These are phyloP conservation scores for Ceratina australensis DNA, from an alignment of 1,140 invertebrate genomes.

Conservation along the genomic window DNA sequence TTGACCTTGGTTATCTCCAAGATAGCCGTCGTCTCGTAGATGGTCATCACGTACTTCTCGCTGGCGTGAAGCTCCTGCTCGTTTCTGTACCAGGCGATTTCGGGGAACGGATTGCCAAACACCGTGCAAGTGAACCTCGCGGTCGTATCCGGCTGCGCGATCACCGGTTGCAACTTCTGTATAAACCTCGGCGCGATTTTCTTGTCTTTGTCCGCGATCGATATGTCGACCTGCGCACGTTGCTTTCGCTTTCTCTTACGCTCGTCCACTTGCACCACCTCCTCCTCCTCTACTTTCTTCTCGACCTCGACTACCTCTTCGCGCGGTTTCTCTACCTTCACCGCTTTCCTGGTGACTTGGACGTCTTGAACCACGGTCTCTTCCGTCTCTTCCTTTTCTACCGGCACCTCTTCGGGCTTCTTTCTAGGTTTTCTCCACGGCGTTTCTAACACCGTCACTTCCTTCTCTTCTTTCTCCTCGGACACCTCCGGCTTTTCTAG, in stretches of 20 bases:
- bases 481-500: conserved; percentile 40
- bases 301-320: conserved; percentile 36
- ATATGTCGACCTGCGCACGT: conserved; percentile 80
- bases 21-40: conserved; percentile 82
- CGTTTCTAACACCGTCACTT: conserved; percentile 64
- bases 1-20: conserved; percentile 84
- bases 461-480: conserved; percentile 53
- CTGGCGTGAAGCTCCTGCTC: conserved; percentile 83
- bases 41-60: conserved; percentile 83
- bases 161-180: conserved; percentile 85
- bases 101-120: conserved; percentile 84
- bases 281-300: conserved; percentile 10
- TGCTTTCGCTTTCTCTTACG: conserved; percentile 66
- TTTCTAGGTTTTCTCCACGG: conserved; percentile 31
- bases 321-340: neutral
- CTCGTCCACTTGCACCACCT: conserved; percentile 50
- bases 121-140: conserved; percentile 85
- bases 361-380: conserved; percentile 15
- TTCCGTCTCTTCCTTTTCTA: conserved; percentile 11
- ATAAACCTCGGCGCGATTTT: conserved; percentile 85
- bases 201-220: conserved; percentile 76
- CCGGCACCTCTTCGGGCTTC: conserved; percentile 73
- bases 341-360: neutral
- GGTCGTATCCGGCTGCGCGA: conserved; percentile 82
- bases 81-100: conserved; percentile 89